These are phyloP conservation scores for Leontopithecus rosalia DNA, from an alignment of 2,797 vertebrate species.

Conservation along the genomic window DNA sequence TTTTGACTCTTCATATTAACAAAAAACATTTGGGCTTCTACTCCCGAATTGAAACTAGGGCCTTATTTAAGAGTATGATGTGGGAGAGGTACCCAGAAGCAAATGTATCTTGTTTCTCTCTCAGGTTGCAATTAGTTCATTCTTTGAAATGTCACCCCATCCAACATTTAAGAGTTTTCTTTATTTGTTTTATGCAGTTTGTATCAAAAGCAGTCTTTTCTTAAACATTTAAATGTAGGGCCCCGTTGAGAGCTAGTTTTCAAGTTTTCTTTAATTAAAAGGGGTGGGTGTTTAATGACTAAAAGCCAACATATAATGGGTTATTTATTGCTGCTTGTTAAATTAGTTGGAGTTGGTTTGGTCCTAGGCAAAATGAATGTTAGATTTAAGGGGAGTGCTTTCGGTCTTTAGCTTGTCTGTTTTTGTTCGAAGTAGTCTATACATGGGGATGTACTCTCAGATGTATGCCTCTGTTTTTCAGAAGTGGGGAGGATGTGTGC, in stretches of 20 bases:
- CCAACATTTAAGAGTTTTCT: background rate
- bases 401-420: background rate
- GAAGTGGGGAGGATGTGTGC: background rate
- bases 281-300: constrained; percentile 58
- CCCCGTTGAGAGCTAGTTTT: constrained; percentile 49
- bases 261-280: constrained; percentile 65
- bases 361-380: background rate
- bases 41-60: background rate
- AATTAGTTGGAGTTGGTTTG: constrained; percentile 39
- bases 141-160: constrained; percentile 27
- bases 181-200: constrained; percentile 26
- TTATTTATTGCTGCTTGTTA: constrained; percentile 64
- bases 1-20: constrained; percentile 19
- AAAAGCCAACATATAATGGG: background rate
- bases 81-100: background rate
- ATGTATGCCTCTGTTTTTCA: background rate
- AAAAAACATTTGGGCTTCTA: background rate
- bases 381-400: background rate
- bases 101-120: background rate
- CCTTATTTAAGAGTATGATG: background rate
- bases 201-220: constrained; percentile 58
- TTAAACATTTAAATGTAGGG: constrained; percentile 54
- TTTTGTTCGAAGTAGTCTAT: background rate
- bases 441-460: background rate
- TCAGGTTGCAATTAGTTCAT: background rate